Evolutionary conservation across 2,888 invertebrate genomes (phyloP), one percentile per base, ranked within the genome.

Genomic region (Tortrix viridana): DNA sequence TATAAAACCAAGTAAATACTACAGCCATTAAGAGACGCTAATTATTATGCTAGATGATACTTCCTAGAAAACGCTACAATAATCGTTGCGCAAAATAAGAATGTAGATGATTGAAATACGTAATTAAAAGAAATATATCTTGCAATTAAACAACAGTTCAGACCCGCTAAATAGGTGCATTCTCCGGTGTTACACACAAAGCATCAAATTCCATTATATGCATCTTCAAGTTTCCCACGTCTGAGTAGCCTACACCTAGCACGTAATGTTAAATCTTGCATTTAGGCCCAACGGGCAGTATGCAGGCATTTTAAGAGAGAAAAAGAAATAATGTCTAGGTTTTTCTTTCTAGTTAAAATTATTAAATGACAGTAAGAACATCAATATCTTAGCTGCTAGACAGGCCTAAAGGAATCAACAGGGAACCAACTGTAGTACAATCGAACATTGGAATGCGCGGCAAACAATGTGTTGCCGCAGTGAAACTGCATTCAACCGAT

Each of bases 401-500:
- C 47, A 9, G 20, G 32, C 41, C 22, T 49, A 37, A 49, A 58
- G 32, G 12, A 46, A 50, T 43, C 19, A 49, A 44, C 50, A 57
- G n/a, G 58, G 52, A 48, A 46, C 53, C 46, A 63, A 58, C 50
- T 60, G 48, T 55, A 60, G 43, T 60, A 50, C 52, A 66, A 63
- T 63, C 59, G 52, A 60, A 50, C 76, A 76, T 74, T 76, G 82
- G 84, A 79, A 86, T 87, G 85, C 79, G 71, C 77, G 70, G 69
- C 76, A 78, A 84, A 88, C 85, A 86, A 86, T 85, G 83, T 81
- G 82, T 80, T 73, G 72, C 74, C 76, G 76, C 79, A 84, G 85
- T 85, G 86, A 85, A 88, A 87, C 87, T 84, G 84, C 84, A 84
- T 84, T 83, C 79, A 83, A 79, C 78, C 84, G 86, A 85, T 86